Conservation (phyloP, 2,113 vertebrate genomes). For the Xiphias gladius region DNA sequence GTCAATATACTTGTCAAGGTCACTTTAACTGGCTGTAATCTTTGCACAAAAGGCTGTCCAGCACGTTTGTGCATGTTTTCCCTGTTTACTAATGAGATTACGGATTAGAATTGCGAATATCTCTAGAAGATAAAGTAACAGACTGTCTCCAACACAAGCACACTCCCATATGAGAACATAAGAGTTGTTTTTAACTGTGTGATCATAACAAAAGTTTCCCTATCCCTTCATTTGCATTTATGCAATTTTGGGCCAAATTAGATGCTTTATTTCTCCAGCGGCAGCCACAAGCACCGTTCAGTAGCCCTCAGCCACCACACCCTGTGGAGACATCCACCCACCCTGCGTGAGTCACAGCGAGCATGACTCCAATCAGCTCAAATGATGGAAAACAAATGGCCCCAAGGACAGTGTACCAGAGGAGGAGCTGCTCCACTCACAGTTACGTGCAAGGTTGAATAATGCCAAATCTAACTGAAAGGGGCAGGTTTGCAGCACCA, state of each 20-base stretch:
- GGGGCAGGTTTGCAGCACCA: slow-evolving; percentile 31
- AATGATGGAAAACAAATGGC: slow-evolving; percentile 75
- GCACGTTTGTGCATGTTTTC: slow-evolving; percentile 28
- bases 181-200: slow-evolving; percentile 41
- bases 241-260: slow-evolving; percentile 68
- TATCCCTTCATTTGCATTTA: slow-evolving; percentile 59
- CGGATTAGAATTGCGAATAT: slow-evolving; percentile 2
- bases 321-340: slow-evolving; percentile 73
- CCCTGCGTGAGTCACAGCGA: slow-evolving; percentile 75
- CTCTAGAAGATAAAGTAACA: neutral
- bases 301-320: slow-evolving; percentile 73
- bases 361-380: slow-evolving; percentile 69
- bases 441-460: slow-evolving; percentile 59
- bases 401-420: slow-evolving; percentile 54
- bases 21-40: slow-evolving; percentile 2
- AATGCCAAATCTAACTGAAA: slow-evolving; percentile 58
- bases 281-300: slow-evolving; percentile 56
- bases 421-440: slow-evolving; percentile 62
- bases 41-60: neutral
- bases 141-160: neutral
- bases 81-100: slow-evolving; percentile 3
- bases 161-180: slow-evolving; percentile 3
- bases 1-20: neutral
- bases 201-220: slow-evolving; percentile 43
- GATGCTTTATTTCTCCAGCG: slow-evolving; percentile 57